Evolutionary conservation across 1,140 invertebrate species (phyloP), one percentile per base, ranked within the genome.

Genomic region (Sitobion miscanthi): DNA sequence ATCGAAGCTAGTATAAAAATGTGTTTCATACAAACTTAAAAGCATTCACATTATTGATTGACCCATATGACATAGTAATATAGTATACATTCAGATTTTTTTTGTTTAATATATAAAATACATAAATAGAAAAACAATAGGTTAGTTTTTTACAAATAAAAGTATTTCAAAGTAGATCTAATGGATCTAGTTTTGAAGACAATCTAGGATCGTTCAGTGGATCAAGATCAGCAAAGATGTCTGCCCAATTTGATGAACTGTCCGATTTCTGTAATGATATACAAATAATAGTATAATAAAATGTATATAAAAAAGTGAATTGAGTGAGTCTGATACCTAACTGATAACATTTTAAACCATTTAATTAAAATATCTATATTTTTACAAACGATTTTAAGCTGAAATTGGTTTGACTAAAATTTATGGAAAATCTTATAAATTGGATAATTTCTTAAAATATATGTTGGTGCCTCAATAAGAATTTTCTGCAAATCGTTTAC

Each of bases 191-290:
- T 93, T 85, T 93, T 35, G 82, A 86, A 86, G 20, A 11, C 38
- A 42, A 52, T 54, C n/a, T 96, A 38, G 97, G 97, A 95, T 97
- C 97, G 23, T 96, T 95, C 8, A 97, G 95, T 9, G 97, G 97
- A 95, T 97, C 97, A 30, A 97, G 95, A 94, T 97, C 97, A 69
- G 97, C 96, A 95, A 97, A 97, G 35, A 97, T 95, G 94, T 96
- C 96, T 94, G 96, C 96, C 97, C 97, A 97, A 0, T 96, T 95
- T 86, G 96, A 94, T 4, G 90, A 69, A 62, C 86, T 42, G 90
- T 9, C 38, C n/a, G 90, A 57, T 42, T 86, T 86, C 90, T 77
- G 89, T 90, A 88, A 88, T 35, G 7, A 89, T 62, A 38, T 21
- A 38, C 38, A 83, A 38, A 83, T 21, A 52, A 52, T 25, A 14